Base-by-base conservation (phyloP, 2,888 invertebrate genomes). In the Hipparchia semele region DNA sequence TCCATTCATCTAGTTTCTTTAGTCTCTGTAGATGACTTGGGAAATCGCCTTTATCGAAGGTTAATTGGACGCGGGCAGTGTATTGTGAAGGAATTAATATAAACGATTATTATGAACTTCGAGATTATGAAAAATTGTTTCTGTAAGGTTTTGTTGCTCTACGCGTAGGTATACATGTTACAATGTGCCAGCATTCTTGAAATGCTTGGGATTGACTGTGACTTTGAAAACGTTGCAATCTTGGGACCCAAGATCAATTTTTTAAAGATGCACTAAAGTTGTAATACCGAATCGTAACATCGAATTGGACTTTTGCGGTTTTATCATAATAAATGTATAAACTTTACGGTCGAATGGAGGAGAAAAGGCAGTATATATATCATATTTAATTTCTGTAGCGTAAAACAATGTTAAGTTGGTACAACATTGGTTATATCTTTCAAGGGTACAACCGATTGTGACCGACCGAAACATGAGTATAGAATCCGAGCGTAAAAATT, bases 51-150 rank as follows among this genome's bases (percentile, higher is more conserved):
- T 87, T 90, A 84, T 85, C 87, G 87, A 88, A 92, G 91, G 91
- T 92, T 92, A 92, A 91, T 92, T 92, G 92, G 90, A 91, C 90
- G 88, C 87, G 86, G 85, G 84, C 87, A 86, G 86, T 81, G 87
- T 87, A 90, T 92, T 91, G 90, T 90, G 86, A 85, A 86, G 87
- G 88, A 89, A 89, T 90, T 82, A 83, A 82, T 83, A 79, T 69
- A 78, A 80, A 64, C 83, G 80, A 80, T 84, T 85, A 84, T 84
- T 65, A 85, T 83, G 83, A 82, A 84, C 80, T 78, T 76, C 79
- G 81, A 78, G 77, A 73, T 76, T 78, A 80, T 78, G 70, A 77
- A 75, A 80, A 78, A 81, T 81, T 83, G 78, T 78, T 80, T 76
- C 75, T 76, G 75, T 39, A 67, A 54, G 45, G 53, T 60, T 65